Conservation (phyloP, 2,888 invertebrate genomes). For the Cantharis lateralis region DNA sequence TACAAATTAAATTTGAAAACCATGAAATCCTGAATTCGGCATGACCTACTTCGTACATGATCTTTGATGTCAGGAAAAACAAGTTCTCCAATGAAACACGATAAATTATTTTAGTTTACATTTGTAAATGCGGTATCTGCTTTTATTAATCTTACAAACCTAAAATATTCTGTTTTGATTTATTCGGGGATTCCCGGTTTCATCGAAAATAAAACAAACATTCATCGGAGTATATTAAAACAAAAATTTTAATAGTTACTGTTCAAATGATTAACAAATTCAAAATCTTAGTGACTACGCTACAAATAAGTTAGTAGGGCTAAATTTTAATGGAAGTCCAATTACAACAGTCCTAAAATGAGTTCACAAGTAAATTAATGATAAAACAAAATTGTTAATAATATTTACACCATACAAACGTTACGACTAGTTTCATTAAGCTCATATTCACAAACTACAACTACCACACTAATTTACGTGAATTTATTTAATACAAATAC, state of each 20-base stretch:
- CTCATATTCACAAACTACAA: not conserved
- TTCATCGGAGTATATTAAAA: slow-evolving; percentile 16
- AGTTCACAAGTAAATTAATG: not conserved
- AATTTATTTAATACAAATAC: not conserved
- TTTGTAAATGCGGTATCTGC: too few species aligned
- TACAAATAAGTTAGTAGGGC: slow-evolving; percentile 9
- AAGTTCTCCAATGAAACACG: too few species aligned
- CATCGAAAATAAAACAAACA: not conserved
- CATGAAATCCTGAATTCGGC: too few species aligned
- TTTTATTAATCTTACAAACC: too few species aligned
- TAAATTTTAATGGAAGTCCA: not conserved
- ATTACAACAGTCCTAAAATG: not conserved
- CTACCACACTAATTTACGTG: not conserved
- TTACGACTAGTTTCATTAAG: not conserved
- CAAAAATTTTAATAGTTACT: slow-evolving; percentile 11
- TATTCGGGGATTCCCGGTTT: not conserved
- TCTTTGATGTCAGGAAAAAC: too few species aligned
- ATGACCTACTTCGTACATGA: too few species aligned
- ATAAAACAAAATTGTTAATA: not conserved
- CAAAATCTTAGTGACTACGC: slow-evolving; percentile 11
- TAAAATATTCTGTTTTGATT: too few species aligned
- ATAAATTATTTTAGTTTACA: too few species aligned
- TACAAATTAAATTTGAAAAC: too few species aligned
- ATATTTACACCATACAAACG: not conserved
- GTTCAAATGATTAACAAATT: slow-evolving; percentile 20